Evolutionary conservation across 2,113 vertebrate genomes (phyloP), one percentile per base, ranked within the genome.

Genomic region (Tragulus kanchil): DNA sequence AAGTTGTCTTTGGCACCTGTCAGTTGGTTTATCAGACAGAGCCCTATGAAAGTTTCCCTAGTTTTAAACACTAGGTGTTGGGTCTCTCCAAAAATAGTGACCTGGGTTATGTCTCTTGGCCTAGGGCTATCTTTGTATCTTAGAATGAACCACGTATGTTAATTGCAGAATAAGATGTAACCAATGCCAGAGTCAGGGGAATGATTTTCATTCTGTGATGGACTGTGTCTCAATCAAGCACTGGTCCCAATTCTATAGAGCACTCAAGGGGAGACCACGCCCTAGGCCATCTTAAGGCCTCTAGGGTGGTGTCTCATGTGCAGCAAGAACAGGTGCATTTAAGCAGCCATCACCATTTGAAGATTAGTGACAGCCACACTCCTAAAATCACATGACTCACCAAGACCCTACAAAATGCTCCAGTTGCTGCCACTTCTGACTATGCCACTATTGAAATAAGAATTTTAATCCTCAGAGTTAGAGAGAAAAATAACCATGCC

Each of bases 261-360:
- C 15, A 31, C 28, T 21, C 45, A 84, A 73, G 56, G 11, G 25
- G 45, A 75, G 31, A 15, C 79, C 45, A 36, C 4, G 2, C 21
- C 26, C 3, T 52, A 21, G 9, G 45, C 4, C 1, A 19, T 42
- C 0, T 1, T 7, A 73, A 15, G 56, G 14, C 10, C 78, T 52
- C 45, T 73, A 42, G 4, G 3, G 16, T 50, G 15, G 56, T 61
- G 17, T 8, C 17, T 73, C 3, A 4, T 3, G 10, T 52, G 4
- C 14, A 85, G 52, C 26, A 86, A 92, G 11, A 82, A 5, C 14
- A 56, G n/a, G 21, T 15, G 45, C 73, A 21, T 71, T 8, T 62
- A 25, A 95, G 61, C 14, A 48, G 31, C 5, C 64, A 17, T 83
- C 28, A 52, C 31, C 15, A n/a, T 59, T 17, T 54, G 19, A 67